phyloP scores from a whole-genome alignment of 1,140 invertebrate genomes.

The Schlechtendalia chinensis region DNA sequence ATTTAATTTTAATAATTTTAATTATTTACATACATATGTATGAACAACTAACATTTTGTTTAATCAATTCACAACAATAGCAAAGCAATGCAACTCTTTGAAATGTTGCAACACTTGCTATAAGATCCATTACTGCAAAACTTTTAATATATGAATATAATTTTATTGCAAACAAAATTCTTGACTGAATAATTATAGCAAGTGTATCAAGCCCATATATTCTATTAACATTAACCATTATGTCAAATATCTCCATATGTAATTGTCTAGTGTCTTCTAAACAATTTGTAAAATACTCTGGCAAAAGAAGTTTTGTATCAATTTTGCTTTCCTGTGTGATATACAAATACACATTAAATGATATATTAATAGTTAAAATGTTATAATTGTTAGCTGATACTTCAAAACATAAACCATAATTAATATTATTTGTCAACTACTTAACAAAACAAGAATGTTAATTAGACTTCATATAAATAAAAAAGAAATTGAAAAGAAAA shows the following conservation, averaged over 20 bases:
- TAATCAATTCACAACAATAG: constrained; percentile 41
- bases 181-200: constrained; percentile 32
- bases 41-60: constrained; percentile 35
- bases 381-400: neutral
- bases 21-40: neutral
- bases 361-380: neutral
- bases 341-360: neutral
- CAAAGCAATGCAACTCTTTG: constrained; percentile 33
- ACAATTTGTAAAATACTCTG: constrained; percentile 33
- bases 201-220: constrained; percentile 22
- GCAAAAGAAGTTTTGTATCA: constrained; percentile 33
- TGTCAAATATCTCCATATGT: constrained; percentile 30
- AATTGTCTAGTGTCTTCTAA: constrained; percentile 32
- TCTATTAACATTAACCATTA: constrained; percentile 28
- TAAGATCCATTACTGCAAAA: constrained; percentile 11
- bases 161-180: constrained; percentile 32
- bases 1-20: neutral
- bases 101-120: constrained; percentile 29
- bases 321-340: constrained; percentile 33
- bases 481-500: neutral
- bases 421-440: neutral
- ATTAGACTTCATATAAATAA: neutral
- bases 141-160: constrained; percentile 37
- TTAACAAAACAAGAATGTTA: neutral
- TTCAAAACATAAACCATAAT: neutral